These are phyloP conservation scores for Diorhabda sublineata DNA, from an alignment of 1,140 invertebrate species.

Conservation along the genomic window DNA sequence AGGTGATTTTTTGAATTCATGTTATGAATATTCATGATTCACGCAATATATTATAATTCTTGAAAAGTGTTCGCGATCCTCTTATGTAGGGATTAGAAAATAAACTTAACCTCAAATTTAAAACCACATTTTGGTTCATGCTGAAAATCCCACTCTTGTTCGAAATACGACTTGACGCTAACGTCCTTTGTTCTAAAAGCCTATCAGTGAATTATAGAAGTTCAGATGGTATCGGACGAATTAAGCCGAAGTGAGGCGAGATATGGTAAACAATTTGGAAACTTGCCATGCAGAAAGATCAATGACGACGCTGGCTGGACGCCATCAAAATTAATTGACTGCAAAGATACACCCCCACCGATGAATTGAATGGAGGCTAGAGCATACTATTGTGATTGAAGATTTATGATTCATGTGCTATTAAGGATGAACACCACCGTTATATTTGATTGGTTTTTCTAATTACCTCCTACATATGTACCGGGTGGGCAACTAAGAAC, in stretches of 20 bases:
- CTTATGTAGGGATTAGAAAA: too few relatives aligned
- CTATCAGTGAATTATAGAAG: conserved; percentile 19
- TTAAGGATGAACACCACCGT: background rate
- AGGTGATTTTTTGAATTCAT: too few relatives aligned
- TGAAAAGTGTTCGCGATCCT: too few relatives aligned
- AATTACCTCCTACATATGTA: too few relatives aligned
- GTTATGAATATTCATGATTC: too few relatives aligned
- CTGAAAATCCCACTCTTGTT: background rate
- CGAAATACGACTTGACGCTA: conserved; percentile 1
- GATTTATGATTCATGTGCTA: background rate
- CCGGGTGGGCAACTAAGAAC: too few relatives aligned
- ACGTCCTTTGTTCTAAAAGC: conserved; percentile 10
- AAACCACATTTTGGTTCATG: background rate
- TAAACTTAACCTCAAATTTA: too few relatives aligned
- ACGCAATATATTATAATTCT: too few relatives aligned
- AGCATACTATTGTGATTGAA: background rate
- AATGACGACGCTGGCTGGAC: conserved; percentile 10
- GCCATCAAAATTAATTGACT: conserved; percentile 19
- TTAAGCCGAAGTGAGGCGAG: conserved; percentile 13
- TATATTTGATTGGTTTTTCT: too few relatives aligned
- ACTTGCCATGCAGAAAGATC: conserved; percentile 16
- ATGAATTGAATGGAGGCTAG: background rate
- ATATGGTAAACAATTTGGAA: conserved; percentile 19
- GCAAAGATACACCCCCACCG: conserved; percentile 7
- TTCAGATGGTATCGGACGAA: conserved; percentile 15